phyloP scores from a whole-genome alignment of 2,113 vertebrate genomes.

The Tetrax tetrax region DNA sequence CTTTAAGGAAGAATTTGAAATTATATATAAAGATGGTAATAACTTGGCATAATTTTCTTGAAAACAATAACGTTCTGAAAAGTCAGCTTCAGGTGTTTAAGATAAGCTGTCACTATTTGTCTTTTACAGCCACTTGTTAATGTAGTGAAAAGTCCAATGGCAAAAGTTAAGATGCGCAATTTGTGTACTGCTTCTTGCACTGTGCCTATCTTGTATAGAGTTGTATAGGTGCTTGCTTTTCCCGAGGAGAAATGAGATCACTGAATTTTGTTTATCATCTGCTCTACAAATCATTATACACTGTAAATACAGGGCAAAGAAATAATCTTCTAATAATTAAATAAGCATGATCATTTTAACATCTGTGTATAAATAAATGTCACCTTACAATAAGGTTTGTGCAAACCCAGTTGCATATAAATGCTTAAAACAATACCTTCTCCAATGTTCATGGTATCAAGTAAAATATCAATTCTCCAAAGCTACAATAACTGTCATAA shows the following conservation, averaged over 20 bases:
- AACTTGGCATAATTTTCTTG: neutral
- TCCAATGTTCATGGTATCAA: neutral
- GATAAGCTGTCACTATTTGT: neutral
- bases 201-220: neutral
- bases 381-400: neutral
- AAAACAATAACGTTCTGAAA: neutral
- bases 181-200: neutral
- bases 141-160: neutral
- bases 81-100: neutral
- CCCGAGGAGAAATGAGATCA: neutral
- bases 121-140: neutral
- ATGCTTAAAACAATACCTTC: neutral
- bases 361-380: neutral
- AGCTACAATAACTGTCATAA: neutral
- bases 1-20: neutral
- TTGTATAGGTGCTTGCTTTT: neutral
- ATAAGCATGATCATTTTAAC: neutral
- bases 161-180: neutral
- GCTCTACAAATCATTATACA: neutral
- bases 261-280: neutral
- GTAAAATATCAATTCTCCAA: neutral
- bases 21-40: neutral
- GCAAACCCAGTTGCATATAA: neutral
- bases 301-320: neutral
- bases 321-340: neutral